Base-by-base conservation (phyloP, 2,888 invertebrate genomes). In the Rotaria socialis region DNA sequence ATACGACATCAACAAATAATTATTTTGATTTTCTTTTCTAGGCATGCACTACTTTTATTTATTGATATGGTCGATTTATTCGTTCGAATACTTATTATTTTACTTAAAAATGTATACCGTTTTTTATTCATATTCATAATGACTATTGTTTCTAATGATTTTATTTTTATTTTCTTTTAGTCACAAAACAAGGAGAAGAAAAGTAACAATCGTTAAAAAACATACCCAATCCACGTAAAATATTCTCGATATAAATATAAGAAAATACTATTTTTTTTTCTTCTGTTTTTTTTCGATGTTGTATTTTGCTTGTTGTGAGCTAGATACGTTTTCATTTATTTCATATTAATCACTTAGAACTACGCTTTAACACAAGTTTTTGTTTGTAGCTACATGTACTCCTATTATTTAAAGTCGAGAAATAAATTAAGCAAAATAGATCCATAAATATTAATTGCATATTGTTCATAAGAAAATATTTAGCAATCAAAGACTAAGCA, bases 41-140 rank as follows among this genome's bases (percentile, higher is more conserved):
- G 91, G 91, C 97, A 97, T 91, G 94, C 96, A 24, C 93, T 98
- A 88, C 96, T 96, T 90, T 93, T 98, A 88, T 97, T 98, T 93
- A 94, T 97, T 90, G 97, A 98, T 92, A 95, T 97, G 90, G 93
- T 97, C 91, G 94, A 95, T 89, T 94, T 98, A 90, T 97, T 98
- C 94, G 94, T 96, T 90, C 94, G 95, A 90, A 93, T 97, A 89
- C 92, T 97, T 88, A 94, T 97, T 90, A 95, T 97, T 90, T 93
- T 97, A 88, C 94, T 95, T 87, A 94, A 96, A 84, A 88, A 88
- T 85, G 88, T 88, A 86, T 86, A 85, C 41, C 19, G 6, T 22
- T 87, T 87, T 87, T 55, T 24, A 35, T 35, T 1, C 35, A 35
- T 35, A 35, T 35, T 35, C 35, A 35, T 35, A 35, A 35, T 35